phyloP scores from a whole-genome alignment of 2,888 invertebrate species.

The Thymelicus lineola region DNA sequence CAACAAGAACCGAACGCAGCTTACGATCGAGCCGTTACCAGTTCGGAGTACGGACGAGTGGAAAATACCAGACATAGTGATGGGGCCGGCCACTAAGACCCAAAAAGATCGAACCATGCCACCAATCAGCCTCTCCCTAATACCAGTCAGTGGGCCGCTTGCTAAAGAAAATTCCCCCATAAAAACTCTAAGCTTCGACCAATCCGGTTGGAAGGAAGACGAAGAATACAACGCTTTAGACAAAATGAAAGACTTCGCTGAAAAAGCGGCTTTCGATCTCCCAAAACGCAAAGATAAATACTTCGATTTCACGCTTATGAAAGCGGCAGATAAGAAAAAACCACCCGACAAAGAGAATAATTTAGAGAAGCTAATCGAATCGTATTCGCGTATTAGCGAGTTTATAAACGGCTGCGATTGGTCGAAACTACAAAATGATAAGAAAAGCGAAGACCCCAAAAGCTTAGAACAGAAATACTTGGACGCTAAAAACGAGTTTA shows the following conservation, averaged over 20 bases:
- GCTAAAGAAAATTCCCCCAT: constrained; percentile 71
- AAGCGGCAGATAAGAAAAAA: constrained; percentile 59
- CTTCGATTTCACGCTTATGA: constrained; percentile 63
- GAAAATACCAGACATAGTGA: constrained; percentile 72
- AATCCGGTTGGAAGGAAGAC: constrained; percentile 65
- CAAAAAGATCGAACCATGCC: constrained; percentile 74
- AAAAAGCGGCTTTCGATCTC: constrained; percentile 77
- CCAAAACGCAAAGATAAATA: constrained; percentile 72
- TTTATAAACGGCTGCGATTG: constrained; percentile 82
- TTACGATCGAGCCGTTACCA: constrained; percentile 78
- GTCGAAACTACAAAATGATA: constrained; percentile 67
- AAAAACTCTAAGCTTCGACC: constrained; percentile 67
- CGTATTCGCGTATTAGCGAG: constrained; percentile 78
- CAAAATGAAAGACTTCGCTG: constrained; percentile 82
- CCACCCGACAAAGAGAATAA: constrained; percentile 67
- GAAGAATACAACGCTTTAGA: constrained; percentile 81
- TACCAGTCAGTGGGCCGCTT: constrained; percentile 73
- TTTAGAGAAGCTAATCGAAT: constrained; percentile 72
- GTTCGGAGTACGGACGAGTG: constrained; percentile 63
- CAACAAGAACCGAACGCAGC: constrained; percentile 80
- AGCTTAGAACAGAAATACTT: constrained; percentile 76
- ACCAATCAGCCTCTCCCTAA: constrained; percentile 77
- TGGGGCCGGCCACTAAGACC: constrained; percentile 64
- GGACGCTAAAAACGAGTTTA: constrained; percentile 80
- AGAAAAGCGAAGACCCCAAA: constrained; percentile 65